Conservation (phyloP, 2,113 vertebrate species). For the Daboia siamensis region DNA sequence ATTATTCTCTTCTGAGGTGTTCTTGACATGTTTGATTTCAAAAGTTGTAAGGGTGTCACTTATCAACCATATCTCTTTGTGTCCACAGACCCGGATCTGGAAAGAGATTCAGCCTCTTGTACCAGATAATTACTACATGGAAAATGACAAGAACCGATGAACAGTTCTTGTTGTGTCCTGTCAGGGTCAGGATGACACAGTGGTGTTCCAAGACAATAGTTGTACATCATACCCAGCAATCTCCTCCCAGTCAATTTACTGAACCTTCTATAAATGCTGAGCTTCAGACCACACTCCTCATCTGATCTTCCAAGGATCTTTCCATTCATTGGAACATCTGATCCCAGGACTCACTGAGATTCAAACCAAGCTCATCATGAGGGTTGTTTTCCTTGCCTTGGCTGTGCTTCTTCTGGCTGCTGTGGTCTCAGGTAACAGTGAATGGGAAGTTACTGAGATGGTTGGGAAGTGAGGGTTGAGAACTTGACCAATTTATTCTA, state of each 20-base stretch:
- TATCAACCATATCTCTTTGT: neutral
- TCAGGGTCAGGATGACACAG: neutral
- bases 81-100: neutral
- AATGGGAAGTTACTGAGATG: neutral
- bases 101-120: neutral
- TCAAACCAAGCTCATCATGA: constrained; percentile 46
- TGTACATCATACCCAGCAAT: neutral
- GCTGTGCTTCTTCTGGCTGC: constrained; percentile 49
- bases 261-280: constrained; percentile 48
- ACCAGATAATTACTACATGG: neutral
- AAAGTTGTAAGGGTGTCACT: neutral
- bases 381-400: constrained; percentile 38
- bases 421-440: constrained; percentile 50
- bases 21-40: neutral
- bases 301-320: neutral
- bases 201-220: rapidly evolving
- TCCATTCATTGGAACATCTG: neutral
- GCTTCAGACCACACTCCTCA: neutral
- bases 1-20: neutral
- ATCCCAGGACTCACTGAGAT: constrained; percentile 19
- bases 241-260: neutral
- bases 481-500: neutral
- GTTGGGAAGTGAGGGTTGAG: neutral
- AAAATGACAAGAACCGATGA: neutral
- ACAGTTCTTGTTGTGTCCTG: neutral